Evolutionary conservation across 2,888 invertebrate genomes (phyloP).

Genomic region (Platycheirus rosarum): DNA sequence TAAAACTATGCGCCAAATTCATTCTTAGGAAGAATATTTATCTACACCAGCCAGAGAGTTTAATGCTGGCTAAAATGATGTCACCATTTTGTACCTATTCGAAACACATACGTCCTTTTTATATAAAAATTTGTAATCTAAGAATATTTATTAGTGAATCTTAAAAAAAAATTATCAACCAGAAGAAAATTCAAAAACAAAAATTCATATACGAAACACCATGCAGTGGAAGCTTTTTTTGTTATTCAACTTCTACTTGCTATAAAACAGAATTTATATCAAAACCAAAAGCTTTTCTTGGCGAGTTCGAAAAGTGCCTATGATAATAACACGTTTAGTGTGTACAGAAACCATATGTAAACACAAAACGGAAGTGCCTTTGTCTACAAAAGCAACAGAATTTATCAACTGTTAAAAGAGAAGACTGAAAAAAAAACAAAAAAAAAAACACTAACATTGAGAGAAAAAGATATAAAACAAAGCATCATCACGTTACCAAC

Average conservation of each 20-base stretch:
- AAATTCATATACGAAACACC: constrained; percentile 1
- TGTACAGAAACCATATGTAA: constrained; percentile 53
- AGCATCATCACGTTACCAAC: constrained; percentile 69
- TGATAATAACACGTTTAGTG: constrained; percentile 47
- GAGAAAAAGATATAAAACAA: constrained; percentile 19
- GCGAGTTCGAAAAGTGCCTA: constrained; percentile 71
- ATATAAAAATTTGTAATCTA: constrained; percentile 74
- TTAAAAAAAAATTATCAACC: constrained; percentile 39
- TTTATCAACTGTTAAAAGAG: constrained; percentile 23
- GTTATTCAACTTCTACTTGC: constrained; percentile 30
- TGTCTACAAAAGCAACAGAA: constrained; percentile 33
- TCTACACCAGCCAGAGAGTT: constrained; percentile 62
- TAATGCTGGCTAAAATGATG: constrained; percentile 73
- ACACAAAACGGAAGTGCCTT: constrained; percentile 58
- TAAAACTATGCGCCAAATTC: constrained; percentile 65
- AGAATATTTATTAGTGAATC: constrained; percentile 74
- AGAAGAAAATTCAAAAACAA: constrained; percentile 27
- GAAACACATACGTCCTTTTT: constrained; percentile 77
- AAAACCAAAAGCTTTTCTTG: constrained; percentile 63
- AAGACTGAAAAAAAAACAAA: constrained; percentile 25
- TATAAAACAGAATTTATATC: neutral
- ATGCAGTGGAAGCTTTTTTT: constrained; percentile 55
- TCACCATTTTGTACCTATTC: constrained; percentile 76
- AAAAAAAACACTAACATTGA: constrained; percentile 40
- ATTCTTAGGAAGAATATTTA: constrained; percentile 61